Percentiles rank a stretch among this genome's conserved stretches.
Evolutionary conservation across 1,140 invertebrate genomes (phyloP).

Genomic region (Maniola jurtina): DNA sequence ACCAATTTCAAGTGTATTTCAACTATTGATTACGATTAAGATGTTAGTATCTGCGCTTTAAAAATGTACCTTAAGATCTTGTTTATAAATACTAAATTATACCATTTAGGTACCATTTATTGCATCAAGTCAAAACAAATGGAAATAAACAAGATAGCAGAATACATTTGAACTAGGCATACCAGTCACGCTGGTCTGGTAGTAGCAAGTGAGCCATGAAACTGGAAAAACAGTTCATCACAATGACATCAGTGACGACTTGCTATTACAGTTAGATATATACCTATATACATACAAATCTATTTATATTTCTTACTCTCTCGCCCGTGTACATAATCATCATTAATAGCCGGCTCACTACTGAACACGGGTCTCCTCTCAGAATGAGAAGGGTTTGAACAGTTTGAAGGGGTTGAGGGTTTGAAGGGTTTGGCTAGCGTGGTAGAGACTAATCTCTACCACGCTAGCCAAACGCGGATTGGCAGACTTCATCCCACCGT

Average conservation of each 20-base stretch:
- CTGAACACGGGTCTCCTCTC: too few relatives aligned
- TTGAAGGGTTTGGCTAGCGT: too few relatives aligned
- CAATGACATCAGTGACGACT: constrained; percentile 37
- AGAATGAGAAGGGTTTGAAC: too few relatives aligned
- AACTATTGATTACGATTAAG: too few relatives aligned
- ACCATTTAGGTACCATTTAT: constrained; percentile 14
- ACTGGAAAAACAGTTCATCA: constrained; percentile 32
- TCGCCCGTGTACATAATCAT: not conserved
- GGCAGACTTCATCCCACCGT: too few relatives aligned
- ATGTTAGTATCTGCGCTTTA: too few relatives aligned
- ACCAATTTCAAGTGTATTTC: too few relatives aligned
- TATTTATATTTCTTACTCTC: not conserved
- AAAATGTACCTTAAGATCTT: too few relatives aligned
- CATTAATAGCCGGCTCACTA: not conserved
- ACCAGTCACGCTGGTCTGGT: constrained; percentile 10
- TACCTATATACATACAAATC: constrained; percentile 4
- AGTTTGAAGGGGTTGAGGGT: too few relatives aligned
- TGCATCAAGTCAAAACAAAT: constrained; percentile 11
- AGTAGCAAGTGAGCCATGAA: constrained; percentile 16
- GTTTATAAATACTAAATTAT: too few relatives aligned
- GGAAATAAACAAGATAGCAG: constrained; percentile 24
- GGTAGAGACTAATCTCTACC: too few relatives aligned
- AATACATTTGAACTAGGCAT: constrained; percentile 16
- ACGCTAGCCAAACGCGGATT: too few relatives aligned
- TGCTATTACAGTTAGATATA: constrained; percentile 24